These are phyloP conservation scores for Syndactyla subalaris DNA, from an alignment of 2,797 vertebrate genomes.

Conservation along the genomic window DNA sequence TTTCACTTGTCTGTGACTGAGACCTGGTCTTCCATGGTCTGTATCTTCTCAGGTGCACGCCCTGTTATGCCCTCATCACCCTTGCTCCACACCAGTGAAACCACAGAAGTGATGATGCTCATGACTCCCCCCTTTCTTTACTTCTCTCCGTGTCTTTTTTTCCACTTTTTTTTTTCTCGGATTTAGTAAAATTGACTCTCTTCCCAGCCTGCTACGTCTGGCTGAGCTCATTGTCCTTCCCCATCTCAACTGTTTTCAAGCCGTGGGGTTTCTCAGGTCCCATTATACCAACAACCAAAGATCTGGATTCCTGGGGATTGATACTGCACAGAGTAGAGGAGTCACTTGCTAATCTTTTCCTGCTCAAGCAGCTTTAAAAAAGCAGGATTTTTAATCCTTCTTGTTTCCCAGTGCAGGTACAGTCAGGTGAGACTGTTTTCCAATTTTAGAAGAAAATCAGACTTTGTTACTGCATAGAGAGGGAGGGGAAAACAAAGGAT, in stretches of 20 bases:
- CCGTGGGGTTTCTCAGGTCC: not conserved
- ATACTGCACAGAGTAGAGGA: not conserved
- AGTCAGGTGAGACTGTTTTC: not conserved
- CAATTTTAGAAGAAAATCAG: not conserved
- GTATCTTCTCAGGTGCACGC: not conserved
- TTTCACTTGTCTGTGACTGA: not conserved
- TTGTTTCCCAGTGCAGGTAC: not conserved
- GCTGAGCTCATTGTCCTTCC: not conserved
- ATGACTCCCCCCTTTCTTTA: not conserved
- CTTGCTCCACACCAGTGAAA: not conserved
- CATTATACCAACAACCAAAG: rapidly evolving
- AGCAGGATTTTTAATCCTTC: not conserved
- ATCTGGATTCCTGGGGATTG: not conserved
- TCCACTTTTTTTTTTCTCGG: not conserved
- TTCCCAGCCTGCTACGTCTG: not conserved
- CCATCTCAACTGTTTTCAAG: not conserved
- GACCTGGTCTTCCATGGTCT: not conserved
- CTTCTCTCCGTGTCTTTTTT: not conserved
- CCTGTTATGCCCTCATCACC: not conserved
- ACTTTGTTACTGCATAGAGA: not conserved
- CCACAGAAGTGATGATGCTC: not conserved
- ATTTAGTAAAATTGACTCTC: not conserved
- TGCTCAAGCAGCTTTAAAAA: not conserved
- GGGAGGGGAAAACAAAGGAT: not conserved
- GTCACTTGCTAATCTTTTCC: not conserved